These are phyloP conservation scores for Calonectris borealis DNA, from an alignment of 2,113 vertebrate species.

Conservation along the genomic window DNA sequence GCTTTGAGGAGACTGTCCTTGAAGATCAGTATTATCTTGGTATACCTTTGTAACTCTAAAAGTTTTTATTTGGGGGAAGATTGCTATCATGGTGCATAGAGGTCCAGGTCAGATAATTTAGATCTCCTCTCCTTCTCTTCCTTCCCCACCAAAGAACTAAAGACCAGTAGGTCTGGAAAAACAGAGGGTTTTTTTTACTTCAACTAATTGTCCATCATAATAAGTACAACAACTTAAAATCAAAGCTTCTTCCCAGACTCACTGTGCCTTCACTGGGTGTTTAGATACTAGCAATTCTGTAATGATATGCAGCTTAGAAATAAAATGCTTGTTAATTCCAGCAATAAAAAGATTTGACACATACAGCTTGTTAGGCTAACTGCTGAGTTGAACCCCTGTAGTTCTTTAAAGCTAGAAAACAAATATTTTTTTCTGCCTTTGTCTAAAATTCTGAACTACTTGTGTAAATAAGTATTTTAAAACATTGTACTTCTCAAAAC, in stretches of 20 bases:
- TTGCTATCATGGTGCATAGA: not conserved
- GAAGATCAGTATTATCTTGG: not conserved
- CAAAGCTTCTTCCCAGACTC: not conserved
- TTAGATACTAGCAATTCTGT: not conserved
- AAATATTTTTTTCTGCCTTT: not conserved
- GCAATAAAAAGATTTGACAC: slow-evolving; percentile 1
- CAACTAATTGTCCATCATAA: not conserved
- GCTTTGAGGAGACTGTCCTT: not conserved
- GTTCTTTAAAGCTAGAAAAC: slow-evolving; percentile 1
- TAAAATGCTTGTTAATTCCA: not conserved
- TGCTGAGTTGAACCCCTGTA: not conserved
- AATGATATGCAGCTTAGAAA: not conserved
- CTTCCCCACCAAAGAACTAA: not conserved
- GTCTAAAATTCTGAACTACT: not conserved
- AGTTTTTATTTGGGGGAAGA: not conserved
- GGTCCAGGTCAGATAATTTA: not conserved
- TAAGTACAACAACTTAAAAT: not conserved
- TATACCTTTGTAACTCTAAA: not conserved
- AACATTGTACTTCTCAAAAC: not conserved
- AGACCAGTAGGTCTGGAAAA: not conserved
- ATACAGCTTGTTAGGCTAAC: not conserved
- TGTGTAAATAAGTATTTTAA: slow-evolving; percentile 2
- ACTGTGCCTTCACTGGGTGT: not conserved
- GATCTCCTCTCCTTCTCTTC: not conserved
- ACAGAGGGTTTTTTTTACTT: not conserved